phyloP scores from a whole-genome alignment of 2,113 vertebrate genomes.

The Brevimyrus niger region DNA sequence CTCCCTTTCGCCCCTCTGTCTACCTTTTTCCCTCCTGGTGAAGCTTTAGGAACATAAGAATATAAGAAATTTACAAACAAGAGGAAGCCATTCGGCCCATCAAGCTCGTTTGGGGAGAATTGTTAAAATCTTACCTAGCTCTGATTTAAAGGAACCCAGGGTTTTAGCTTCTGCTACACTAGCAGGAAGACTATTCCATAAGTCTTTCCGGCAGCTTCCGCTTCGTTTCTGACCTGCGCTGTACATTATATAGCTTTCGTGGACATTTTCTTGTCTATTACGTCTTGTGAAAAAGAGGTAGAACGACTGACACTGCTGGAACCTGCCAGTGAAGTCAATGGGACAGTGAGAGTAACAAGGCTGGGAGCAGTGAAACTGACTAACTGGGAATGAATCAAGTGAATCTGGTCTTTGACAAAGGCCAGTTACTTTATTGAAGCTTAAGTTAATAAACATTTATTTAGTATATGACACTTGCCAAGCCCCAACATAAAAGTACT shows the following conservation, averaged over 20 bases:
- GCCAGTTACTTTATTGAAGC: neutral
- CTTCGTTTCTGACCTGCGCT: neutral
- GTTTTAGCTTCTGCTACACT: too few species aligned
- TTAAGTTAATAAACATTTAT: neutral
- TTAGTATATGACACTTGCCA: neutral
- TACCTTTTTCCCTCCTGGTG: neutral
- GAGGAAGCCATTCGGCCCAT: too few species aligned
- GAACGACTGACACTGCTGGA: neutral
- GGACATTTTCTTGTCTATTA: neutral
- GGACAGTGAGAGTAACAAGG: neutral
- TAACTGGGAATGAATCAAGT: neutral
- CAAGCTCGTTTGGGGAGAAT: too few species aligned
- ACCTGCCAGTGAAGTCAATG: neutral
- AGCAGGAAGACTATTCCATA: too few species aligned
- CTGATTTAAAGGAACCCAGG: too few species aligned
- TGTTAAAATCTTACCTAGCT: too few species aligned
- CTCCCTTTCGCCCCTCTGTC: neutral
- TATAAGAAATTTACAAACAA: too few species aligned
- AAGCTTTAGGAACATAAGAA: too few species aligned
- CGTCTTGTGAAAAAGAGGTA: neutral
- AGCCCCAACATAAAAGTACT: neutral
- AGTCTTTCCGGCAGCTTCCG: neutral
- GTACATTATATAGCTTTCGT: neutral
- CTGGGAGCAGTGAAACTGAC: neutral
- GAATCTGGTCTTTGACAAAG: neutral